These are phyloP conservation scores for Nephotettix cincticeps DNA, from an alignment of 1,140 invertebrate genomes.

Conservation along the genomic window DNA sequence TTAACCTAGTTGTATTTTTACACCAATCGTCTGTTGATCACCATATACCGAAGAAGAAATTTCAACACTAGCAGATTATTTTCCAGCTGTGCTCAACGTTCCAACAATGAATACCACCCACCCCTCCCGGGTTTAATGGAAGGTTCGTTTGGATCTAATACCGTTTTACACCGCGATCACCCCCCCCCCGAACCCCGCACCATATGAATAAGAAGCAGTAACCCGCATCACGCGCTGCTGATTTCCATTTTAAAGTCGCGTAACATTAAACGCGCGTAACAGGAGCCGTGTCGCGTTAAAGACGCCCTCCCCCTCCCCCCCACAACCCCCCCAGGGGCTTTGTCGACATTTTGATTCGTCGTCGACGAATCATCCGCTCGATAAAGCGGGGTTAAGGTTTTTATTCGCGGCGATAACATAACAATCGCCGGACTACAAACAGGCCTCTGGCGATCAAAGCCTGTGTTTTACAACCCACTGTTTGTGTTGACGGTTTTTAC, in stretches of 20 bases:
- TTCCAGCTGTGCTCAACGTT: too few species aligned
- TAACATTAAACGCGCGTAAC: not conserved
- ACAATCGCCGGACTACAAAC: not conserved
- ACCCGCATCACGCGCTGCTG: not conserved
- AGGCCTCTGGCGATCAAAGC: too few species aligned
- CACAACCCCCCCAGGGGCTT: not conserved
- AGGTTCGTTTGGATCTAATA: too few species aligned
- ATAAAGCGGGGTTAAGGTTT: not conserved
- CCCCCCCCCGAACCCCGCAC: not conserved
- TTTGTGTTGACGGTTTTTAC: too few species aligned
- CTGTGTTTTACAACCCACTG: not conserved
- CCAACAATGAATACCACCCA: not conserved
- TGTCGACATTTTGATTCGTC: constrained; percentile 4
- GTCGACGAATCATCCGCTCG: not conserved
- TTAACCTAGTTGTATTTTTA: too few species aligned
- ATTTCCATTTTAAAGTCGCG: constrained; percentile 6
- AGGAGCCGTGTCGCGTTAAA: not conserved
- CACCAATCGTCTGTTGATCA: too few species aligned
- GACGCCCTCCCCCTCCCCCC: not conserved
- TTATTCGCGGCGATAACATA: not conserved
- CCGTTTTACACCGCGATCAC: not conserved
- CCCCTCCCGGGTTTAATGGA: not conserved
- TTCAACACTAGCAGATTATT: too few species aligned
- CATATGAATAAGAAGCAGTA: not conserved
- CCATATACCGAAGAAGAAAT: too few species aligned